phyloP scores from a whole-genome alignment of 2,888 invertebrate species.

The Bimastos eiseni region DNA sequence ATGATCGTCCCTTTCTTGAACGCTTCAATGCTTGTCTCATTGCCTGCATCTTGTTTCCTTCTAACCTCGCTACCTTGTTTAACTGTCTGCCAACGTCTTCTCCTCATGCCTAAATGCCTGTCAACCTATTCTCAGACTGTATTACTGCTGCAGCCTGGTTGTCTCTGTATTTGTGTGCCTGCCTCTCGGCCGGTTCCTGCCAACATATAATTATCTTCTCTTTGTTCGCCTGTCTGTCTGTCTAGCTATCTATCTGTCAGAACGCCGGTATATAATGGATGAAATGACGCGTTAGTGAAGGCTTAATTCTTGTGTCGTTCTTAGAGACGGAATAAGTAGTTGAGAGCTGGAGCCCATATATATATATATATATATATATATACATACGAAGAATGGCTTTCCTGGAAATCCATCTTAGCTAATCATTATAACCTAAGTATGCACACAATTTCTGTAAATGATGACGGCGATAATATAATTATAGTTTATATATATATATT shows the following conservation, averaged over 20 bases:
- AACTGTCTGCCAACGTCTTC: not conserved
- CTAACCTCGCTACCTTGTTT: not conserved
- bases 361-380: too few relatives aligned
- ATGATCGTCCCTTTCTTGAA: too few relatives aligned
- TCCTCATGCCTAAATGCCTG: too few relatives aligned
- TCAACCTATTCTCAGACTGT: not conserved
- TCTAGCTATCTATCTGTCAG: not conserved
- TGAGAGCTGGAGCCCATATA: too few relatives aligned
- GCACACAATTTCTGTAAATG: not conserved
- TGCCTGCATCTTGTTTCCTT: not conserved
- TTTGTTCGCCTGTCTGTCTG: not conserved
- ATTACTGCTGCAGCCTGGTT: not conserved
- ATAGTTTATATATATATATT: not conserved
- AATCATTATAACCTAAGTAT: not conserved
- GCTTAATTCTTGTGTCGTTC: not conserved
- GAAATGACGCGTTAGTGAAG: not conserved
- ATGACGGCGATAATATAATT: not conserved
- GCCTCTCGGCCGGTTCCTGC: not conserved
- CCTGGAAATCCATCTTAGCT: not conserved
- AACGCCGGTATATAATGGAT: not conserved
- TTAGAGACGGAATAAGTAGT: too few relatives aligned
- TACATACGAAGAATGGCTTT: not conserved
- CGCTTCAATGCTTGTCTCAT: too few relatives aligned
- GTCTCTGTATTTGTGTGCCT: too few relatives aligned
- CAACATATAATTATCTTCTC: not conserved